These are phyloP conservation scores for Heliconius ismenius DNA, from an alignment of 2,888 invertebrate genomes.

Conservation along the genomic window DNA sequence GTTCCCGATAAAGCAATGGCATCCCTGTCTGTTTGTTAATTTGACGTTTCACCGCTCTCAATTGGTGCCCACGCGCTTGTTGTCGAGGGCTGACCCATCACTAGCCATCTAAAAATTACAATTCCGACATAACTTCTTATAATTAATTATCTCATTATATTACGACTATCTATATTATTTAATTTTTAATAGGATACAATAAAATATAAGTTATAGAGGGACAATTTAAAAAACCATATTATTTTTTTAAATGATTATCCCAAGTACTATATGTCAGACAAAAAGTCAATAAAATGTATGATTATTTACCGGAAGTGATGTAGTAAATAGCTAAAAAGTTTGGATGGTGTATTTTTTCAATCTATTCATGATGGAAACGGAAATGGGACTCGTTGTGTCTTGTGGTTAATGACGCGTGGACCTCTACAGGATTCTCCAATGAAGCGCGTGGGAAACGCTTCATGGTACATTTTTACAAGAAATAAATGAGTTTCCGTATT, in stretches of 20 bases:
- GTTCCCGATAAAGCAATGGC: slow-evolving; percentile 44
- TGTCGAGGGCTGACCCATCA: slow-evolving; percentile 58
- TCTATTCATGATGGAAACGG: slow-evolving; percentile 63
- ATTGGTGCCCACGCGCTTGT: slow-evolving; percentile 72
- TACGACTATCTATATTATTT: not conserved
- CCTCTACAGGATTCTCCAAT: slow-evolving; percentile 57
- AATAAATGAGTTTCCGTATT: not conserved
- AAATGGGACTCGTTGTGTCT: slow-evolving; percentile 69
- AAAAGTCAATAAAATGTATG: slow-evolving; percentile 1
- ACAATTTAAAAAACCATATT: not conserved
- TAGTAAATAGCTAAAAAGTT: slow-evolving; percentile 7
- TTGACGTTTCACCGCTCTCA: slow-evolving; percentile 71
- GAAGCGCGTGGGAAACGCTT: slow-evolving; percentile 65
- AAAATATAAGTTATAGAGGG: not conserved
- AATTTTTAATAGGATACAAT: not conserved
- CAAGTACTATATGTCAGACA: not conserved
- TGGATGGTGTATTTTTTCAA: slow-evolving; percentile 19
- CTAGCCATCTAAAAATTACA: slow-evolving; percentile 67
- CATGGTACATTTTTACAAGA: slow-evolving; percentile 38
- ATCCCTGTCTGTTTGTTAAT: slow-evolving; percentile 66
- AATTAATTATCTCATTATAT: slow-evolving; percentile 15
- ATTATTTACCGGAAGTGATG: slow-evolving; percentile 18
- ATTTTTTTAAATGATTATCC: too few relatives aligned
- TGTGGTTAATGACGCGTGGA: slow-evolving; percentile 66
- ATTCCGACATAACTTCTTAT: slow-evolving; percentile 63